Percentiles rank a stretch among this genome's conserved stretches.
phyloP scores from a whole-genome alignment of 2,113 vertebrate species.

The Tinamus guttatus region DNA sequence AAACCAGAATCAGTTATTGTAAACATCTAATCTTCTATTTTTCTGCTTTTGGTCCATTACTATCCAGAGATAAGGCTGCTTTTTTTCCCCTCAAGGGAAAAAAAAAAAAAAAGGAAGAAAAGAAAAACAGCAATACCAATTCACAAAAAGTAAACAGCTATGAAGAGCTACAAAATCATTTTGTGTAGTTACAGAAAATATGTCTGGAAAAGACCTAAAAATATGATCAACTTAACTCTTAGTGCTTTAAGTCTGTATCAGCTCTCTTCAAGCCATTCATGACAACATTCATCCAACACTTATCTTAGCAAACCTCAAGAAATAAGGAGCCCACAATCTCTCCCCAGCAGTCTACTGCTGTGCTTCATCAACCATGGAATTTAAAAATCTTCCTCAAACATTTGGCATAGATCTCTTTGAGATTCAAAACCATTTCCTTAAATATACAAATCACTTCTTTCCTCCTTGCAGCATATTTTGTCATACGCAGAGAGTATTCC shows the following conservation, averaged over 20 bases:
- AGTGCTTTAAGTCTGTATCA: background rate
- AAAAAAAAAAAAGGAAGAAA: too few relatives aligned
- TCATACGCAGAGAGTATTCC: background rate
- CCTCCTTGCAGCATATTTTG: conserved; percentile 2
- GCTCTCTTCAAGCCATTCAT: background rate
- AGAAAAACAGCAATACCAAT: background rate
- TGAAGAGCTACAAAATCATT: background rate
- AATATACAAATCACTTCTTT: background rate
- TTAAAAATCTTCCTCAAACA: background rate
- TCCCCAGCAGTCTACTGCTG: background rate
- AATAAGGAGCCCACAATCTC: background rate
- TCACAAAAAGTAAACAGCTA: background rate
- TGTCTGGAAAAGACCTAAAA: background rate
- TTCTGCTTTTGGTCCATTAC: background rate
- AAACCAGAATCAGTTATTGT: background rate
- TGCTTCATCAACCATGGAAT: background rate
- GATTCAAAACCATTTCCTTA: background rate
- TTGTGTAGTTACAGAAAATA: background rate
- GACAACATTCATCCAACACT: background rate
- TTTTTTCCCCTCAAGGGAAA: background rate
- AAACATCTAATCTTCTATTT: background rate
- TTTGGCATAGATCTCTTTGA: background rate
- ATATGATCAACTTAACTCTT: background rate
- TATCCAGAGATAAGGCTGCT: background rate
- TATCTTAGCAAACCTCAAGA: background rate